These are phyloP conservation scores for Antechinus stuartii DNA, from an alignment of 2,113 vertebrate species.

Conservation along the genomic window DNA sequence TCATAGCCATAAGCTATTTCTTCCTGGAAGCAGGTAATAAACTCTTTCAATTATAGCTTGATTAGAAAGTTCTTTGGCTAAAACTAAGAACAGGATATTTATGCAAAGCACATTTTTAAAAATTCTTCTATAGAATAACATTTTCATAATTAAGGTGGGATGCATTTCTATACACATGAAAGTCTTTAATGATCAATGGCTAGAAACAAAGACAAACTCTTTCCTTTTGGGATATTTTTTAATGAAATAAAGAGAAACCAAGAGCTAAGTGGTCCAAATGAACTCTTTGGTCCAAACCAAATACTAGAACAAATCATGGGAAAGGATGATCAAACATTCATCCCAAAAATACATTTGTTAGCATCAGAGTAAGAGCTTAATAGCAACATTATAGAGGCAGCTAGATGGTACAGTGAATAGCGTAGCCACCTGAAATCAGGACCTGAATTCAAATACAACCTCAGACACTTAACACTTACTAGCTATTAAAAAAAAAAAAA, in stretches of 20 bases:
- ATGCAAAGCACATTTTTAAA: not conserved
- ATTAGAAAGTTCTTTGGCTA: not conserved
- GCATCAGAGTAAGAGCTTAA: not conserved
- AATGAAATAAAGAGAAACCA: not conserved
- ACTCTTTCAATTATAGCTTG: not conserved
- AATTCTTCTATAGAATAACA: not conserved
- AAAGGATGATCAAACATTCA: not conserved
- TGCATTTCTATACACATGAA: not conserved
- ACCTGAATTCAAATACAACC: too few relatives aligned
- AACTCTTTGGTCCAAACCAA: not conserved
- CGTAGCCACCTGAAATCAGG: too few relatives aligned
- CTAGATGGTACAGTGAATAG: too few relatives aligned
- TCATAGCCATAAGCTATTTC: not conserved
- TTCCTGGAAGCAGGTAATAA: not conserved
- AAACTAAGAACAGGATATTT: not conserved
- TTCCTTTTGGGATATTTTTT: not conserved
- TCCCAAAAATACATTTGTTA: not conserved
- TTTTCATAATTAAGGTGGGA: not conserved
- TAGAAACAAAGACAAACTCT: not conserved
- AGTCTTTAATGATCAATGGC: not conserved
- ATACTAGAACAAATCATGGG: not conserved
- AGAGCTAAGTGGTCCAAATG: not conserved
- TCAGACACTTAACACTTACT: too few relatives aligned
- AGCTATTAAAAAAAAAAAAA: too few relatives aligned
- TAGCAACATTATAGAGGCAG: not conserved